phyloP scores from a whole-genome alignment of 2,797 vertebrate genomes.

The Parauchenoglanis ngamensis region DNA sequence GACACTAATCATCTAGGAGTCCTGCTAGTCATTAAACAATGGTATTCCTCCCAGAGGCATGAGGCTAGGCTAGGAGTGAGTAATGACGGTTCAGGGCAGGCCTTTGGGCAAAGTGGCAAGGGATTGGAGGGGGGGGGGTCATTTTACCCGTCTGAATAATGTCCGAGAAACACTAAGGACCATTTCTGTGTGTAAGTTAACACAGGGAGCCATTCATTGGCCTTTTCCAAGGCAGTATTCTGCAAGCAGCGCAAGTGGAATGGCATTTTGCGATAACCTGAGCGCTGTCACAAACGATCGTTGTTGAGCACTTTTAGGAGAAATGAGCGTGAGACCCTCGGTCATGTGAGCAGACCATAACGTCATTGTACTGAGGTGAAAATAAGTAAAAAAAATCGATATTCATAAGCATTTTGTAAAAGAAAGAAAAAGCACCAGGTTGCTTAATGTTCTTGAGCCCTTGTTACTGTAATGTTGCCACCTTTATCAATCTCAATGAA shows the following conservation, averaged over 20 bases:
- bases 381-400: not conserved
- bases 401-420: not conserved
- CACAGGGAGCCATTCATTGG: conserved; percentile 55
- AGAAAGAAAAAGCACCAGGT: not conserved
- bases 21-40: conserved; percentile 54
- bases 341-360: conserved; percentile 52
- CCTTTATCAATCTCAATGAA: not conserved
- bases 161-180: conserved; percentile 29
- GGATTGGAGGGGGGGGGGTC: conserved; percentile 1
- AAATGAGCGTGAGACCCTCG: conserved; percentile 46
- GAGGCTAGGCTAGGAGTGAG: conserved; percentile 51
- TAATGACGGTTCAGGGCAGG: conserved; percentile 52
- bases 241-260: conserved; percentile 48
- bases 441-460: not conserved
- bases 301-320: conserved; percentile 45
- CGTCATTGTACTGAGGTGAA: conserved; percentile 3
- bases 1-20: conserved; percentile 57
- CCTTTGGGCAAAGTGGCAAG: conserved; percentile 42
- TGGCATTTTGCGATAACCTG: conserved; percentile 60
- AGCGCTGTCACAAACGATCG: conserved; percentile 46
- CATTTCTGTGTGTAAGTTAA: conserved; percentile 44
- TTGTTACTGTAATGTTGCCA: not conserved
- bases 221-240: conserved; percentile 50
- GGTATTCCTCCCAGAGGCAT: conserved; percentile 50
- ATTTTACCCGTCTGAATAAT: conserved; percentile 47